These are phyloP conservation scores for Gephyroberyx darwinii DNA, from an alignment of 2,797 vertebrate species.

Conservation along the genomic window DNA sequence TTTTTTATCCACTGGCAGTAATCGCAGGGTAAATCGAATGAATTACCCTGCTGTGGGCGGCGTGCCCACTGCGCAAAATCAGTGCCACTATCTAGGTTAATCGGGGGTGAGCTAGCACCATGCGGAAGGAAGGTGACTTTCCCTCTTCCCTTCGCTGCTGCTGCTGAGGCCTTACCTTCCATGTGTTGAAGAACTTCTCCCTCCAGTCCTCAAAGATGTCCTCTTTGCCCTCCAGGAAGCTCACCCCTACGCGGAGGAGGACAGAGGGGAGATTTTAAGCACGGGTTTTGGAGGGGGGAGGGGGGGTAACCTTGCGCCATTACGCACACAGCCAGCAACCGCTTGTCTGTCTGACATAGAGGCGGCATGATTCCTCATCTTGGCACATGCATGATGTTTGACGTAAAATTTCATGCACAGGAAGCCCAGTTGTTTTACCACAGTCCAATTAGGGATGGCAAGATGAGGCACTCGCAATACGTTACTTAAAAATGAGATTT, in stretches of 20 bases:
- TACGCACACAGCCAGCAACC: slow-evolving; percentile 22
- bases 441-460: too few relatives aligned
- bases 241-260: slow-evolving; percentile 83
- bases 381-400: slow-evolving; percentile 3
- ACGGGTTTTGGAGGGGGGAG: neutral
- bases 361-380: neutral
- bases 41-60: slow-evolving; percentile 39
- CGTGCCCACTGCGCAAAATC: slow-evolving; percentile 46
- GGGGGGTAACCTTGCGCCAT: neutral
- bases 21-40: too few relatives aligned
- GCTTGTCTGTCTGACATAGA: neutral
- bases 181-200: slow-evolving; percentile 94
- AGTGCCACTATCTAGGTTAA: slow-evolving; percentile 60
- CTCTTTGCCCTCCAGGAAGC: slow-evolving; percentile 89
- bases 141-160: slow-evolving; percentile 20
- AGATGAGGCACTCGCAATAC: too few relatives aligned
- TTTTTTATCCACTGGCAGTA: slow-evolving; percentile 38
- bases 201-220: slow-evolving; percentile 90
- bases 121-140: slow-evolving; percentile 55
- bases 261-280: slow-evolving; percentile 6
- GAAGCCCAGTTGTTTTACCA: neutral
- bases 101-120: slow-evolving; percentile 37
- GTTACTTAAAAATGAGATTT: too few relatives aligned
- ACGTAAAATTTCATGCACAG: neutral
- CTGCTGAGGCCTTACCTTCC: slow-evolving; percentile 82